Evolutionary conservation across 1,140 invertebrate genomes (phyloP), one percentile per base, ranked within the genome.

Genomic region (Drosophila tropicalis): DNA sequence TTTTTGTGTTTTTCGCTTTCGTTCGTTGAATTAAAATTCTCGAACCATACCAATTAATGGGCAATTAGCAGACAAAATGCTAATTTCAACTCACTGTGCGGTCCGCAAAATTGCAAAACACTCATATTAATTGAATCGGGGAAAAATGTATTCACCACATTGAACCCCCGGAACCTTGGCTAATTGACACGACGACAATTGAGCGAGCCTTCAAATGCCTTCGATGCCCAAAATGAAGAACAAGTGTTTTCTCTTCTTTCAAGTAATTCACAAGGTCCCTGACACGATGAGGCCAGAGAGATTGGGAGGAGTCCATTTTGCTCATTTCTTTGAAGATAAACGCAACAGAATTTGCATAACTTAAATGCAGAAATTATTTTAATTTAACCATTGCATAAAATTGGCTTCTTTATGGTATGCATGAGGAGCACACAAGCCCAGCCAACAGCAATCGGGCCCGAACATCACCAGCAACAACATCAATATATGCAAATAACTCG

Each of bases 371-470:
- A 80, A 76, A 76, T 85, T 73, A 80, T 84, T 83, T 87, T 76
- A 83, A 83, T 87, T 73, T 64, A 72, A 66, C 64, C 72, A 72
- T 83, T 87, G 83, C 83, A 87, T 86, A 83, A 86, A 86, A 73
- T 64, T 74, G 55, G 22, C 75, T 66, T 76, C 58, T 86, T 86
- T 82, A 87, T 76, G 68, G 70, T 78, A 57, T 34, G 60, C 77
- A 40, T 22, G 17, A 17, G 55, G 39, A 44, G 47, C 29, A 29
- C 29, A 29, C 29, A 29, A 29, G 29, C 29, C 29, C 29, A 29
- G 5, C 25, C 25, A 29, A 29, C 55, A 32, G 15, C 15, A 60
- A 10, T 61, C 2, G 15, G 63, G 61, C 10, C 62, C 1, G 22
- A 57, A 41, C 19, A 19, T 12, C n/a, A n/a, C 40, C 44, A 36